Conservation (phyloP, 2,888 invertebrate species). For the Trissolcus japonicus region DNA sequence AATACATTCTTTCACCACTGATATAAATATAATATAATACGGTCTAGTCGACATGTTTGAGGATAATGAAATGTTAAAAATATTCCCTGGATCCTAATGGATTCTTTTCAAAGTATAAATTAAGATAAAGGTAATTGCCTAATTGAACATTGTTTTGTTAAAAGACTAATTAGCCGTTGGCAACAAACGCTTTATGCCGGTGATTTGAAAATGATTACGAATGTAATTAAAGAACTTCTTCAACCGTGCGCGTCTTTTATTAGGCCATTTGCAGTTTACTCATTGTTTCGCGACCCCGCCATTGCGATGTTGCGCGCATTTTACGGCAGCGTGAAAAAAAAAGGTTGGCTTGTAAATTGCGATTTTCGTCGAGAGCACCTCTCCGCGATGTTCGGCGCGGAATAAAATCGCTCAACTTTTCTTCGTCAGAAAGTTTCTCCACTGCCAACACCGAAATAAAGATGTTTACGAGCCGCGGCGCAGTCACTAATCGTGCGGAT, state of each 20-base stretch:
- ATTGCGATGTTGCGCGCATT: conserved; percentile 19
- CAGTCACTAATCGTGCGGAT: conserved; percentile 4
- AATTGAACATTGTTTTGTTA: too few relatives aligned
- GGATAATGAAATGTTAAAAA: too few relatives aligned
- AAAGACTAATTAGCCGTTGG: too few relatives aligned
- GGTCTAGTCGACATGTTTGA: too few relatives aligned
- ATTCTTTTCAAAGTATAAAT: too few relatives aligned
- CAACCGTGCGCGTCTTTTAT: conserved; percentile 10
- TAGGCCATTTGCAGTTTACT: conserved; percentile 14
- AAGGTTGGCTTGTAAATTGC: conserved; percentile 19
- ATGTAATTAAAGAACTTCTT: conserved; percentile 9
- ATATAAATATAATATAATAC: too few relatives aligned
- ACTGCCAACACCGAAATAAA: conserved; percentile 21
- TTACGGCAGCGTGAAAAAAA: conserved; percentile 12
- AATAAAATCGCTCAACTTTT: conserved; percentile 17
- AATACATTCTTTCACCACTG: too few relatives aligned
- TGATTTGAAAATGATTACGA: conserved; percentile 3
- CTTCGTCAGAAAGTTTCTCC: conserved; percentile 21
- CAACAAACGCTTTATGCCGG: too few relatives aligned
- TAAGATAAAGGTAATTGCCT: too few relatives aligned
- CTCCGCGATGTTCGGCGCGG: conserved; percentile 10
- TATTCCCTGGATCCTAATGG: too few relatives aligned
- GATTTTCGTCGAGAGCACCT: too few relatives aligned
- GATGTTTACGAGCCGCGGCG: conserved; percentile 18
- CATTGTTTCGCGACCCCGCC: conserved; percentile 7